Evolutionary conservation across 35 echinoderm and acorn worm genomes (phyloP).

Genomic region (Heliocidaris erythrogramma): DNA sequence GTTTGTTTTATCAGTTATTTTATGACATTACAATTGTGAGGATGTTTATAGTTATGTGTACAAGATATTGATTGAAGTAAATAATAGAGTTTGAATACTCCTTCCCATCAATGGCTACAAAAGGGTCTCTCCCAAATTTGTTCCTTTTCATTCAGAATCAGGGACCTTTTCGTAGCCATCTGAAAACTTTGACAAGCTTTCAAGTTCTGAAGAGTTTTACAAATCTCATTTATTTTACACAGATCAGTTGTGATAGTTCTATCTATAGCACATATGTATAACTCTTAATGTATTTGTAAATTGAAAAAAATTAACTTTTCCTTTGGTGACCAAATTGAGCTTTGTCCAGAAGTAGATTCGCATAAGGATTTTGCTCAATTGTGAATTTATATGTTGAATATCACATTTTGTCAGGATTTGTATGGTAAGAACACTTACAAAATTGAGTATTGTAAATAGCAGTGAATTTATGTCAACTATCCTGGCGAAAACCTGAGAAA

Average conservation of each 20-base stretch:
- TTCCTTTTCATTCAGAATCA: not conserved
- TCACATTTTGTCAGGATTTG: not conserved
- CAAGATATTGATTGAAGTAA: not conserved
- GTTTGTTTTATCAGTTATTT: not conserved
- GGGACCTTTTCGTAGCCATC: not conserved
- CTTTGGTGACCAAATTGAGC: slow-evolving; percentile 30
- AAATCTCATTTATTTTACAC: not conserved
- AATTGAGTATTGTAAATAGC: not conserved
- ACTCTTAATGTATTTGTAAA: not conserved
- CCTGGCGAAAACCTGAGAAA: no score
- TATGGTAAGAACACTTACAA: not conserved
- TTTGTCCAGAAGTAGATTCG: not conserved
- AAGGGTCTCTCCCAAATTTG: not conserved
- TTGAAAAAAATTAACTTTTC: not conserved
- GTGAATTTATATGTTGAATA: not conserved
- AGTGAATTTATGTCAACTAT: not conserved
- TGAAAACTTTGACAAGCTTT: not conserved
- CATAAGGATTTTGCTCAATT: not conserved
- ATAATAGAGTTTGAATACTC: not conserved
- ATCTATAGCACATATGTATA: not conserved
- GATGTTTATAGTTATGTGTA: not conserved
- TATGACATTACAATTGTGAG: not conserved
- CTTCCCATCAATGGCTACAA: not conserved
- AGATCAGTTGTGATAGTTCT: not conserved
- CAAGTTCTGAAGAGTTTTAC: not conserved